Evolutionary conservation across 2,113 vertebrate genomes (phyloP).

Genomic region (Cyanoliseus patagonus): DNA sequence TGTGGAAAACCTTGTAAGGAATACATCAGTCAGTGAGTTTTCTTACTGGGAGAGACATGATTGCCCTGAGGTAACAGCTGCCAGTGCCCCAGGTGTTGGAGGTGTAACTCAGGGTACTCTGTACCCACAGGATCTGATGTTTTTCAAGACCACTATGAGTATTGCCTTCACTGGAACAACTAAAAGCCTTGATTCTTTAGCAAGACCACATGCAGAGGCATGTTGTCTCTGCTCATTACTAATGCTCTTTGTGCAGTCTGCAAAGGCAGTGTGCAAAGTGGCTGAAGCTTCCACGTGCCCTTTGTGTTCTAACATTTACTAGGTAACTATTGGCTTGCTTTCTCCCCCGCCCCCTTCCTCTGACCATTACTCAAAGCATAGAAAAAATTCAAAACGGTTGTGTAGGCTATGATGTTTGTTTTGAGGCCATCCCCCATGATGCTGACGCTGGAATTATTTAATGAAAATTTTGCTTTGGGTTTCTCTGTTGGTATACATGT

Average conservation of each 20-base stretch:
- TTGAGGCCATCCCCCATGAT: neutral
- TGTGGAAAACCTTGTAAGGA: neutral
- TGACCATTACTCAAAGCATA: neutral
- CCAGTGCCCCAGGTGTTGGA: neutral
- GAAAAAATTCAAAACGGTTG: neutral
- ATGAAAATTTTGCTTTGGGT: neutral
- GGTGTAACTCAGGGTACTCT: neutral
- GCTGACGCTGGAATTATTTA: neutral
- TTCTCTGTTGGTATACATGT: neutral
- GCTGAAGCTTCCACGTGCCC: neutral
- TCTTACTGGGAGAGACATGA: neutral
- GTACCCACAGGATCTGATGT: neutral
- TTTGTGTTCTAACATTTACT: neutral
- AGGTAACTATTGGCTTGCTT: neutral
- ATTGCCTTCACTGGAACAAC: neutral
- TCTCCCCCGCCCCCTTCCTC: neutral
- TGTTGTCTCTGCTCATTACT: neutral
- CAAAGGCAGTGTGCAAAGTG: neutral
- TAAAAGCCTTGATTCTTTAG: neutral
- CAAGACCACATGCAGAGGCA: neutral
- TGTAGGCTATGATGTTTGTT: neutral
- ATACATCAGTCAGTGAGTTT: neutral
- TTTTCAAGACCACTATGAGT: neutral
- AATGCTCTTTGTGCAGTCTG: neutral
- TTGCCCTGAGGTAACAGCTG: neutral